Percentiles rank a stretch among this genome's conserved stretches.
Evolutionary conservation across 2,888 invertebrate genomes (phyloP).

Genomic region (Drosophila meridiana): DNA sequence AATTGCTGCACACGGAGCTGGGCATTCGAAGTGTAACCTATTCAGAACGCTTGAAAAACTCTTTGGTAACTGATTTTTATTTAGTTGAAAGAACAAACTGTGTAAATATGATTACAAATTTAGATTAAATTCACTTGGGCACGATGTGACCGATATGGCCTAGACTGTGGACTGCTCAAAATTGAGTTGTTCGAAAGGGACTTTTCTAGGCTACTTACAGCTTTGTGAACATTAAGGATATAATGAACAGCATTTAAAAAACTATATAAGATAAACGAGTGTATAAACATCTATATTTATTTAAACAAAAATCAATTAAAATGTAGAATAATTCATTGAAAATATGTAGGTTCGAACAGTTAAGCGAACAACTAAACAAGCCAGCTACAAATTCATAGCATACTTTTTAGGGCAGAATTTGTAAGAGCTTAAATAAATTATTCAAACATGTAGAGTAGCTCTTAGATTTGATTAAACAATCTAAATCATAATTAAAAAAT

Average conservation of each 20-base stretch:
- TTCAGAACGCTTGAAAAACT: neutral
- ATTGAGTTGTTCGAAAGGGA: too few relatives aligned
- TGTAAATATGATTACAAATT: neutral
- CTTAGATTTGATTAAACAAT: neutral
- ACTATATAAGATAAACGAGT: too few relatives aligned
- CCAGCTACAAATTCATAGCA: neutral
- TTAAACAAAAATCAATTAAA: neutral
- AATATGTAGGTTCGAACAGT: neutral
- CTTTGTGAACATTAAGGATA: too few relatives aligned
- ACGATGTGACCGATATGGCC: too few relatives aligned
- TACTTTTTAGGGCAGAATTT: slow-evolving; percentile 4
- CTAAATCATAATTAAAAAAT: neutral
- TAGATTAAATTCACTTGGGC: neutral
- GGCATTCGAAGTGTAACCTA: neutral
- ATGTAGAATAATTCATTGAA: neutral
- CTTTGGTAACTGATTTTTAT: neutral
- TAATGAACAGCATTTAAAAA: too few relatives aligned
- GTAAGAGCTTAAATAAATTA: neutral
- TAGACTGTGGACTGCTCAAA: too few relatives aligned
- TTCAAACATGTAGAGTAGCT: too few relatives aligned
- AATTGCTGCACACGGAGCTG: neutral
- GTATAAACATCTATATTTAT: neutral
- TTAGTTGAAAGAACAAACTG: neutral
- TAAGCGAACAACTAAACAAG: neutral
- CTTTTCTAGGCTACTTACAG: too few relatives aligned